These are phyloP conservation scores for Hyperoplus immaculatus DNA, from an alignment of 2,797 vertebrate genomes.

Conservation along the genomic window DNA sequence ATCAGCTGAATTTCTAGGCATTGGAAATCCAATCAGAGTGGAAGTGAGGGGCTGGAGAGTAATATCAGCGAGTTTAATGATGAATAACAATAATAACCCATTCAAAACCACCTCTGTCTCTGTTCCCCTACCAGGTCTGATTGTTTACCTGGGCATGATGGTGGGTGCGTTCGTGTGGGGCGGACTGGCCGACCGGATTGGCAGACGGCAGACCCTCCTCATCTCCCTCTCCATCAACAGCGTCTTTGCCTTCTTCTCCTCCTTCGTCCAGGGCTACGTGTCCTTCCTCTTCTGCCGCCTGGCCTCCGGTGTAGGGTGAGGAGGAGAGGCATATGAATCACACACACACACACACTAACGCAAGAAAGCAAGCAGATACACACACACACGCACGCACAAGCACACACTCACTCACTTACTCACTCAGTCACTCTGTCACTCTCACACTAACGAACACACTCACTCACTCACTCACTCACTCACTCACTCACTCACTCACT, in stretches of 20 bases:
- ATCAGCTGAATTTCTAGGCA: conserved; percentile 28
- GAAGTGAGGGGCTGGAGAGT: conserved; percentile 28
- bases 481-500: background rate
- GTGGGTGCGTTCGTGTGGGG: conserved; percentile 98
- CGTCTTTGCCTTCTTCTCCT: conserved; percentile 98
- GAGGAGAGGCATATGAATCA: too few species aligned
- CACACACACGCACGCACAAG: conserved; percentile 3
- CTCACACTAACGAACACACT: conserved; percentile 19
- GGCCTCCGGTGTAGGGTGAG: conserved; percentile 95
- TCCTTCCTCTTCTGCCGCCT: conserved; percentile 97
- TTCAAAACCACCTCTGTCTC: background rate
- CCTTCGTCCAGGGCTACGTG: conserved; percentile 97
- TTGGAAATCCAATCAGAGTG: conserved; percentile 36
- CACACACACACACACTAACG: conserved; percentile 9
- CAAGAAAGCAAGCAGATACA: conserved; percentile 17
- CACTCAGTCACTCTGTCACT: too few species aligned
- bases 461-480: background rate
- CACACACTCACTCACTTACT: background rate
- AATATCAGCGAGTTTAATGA: conserved; percentile 40
- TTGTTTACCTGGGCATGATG: conserved; percentile 99
- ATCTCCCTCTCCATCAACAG: conserved; percentile 99
- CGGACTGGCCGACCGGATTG: conserved; percentile 94
- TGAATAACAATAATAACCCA: conserved; percentile 25
- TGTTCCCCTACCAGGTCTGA: conserved; percentile 87
- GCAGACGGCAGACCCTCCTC: conserved; percentile 94